Evolutionary conservation across 2,113 vertebrate species (phyloP), one percentile per base, ranked within the genome.

Genomic region (Laterallus jamaicensis): DNA sequence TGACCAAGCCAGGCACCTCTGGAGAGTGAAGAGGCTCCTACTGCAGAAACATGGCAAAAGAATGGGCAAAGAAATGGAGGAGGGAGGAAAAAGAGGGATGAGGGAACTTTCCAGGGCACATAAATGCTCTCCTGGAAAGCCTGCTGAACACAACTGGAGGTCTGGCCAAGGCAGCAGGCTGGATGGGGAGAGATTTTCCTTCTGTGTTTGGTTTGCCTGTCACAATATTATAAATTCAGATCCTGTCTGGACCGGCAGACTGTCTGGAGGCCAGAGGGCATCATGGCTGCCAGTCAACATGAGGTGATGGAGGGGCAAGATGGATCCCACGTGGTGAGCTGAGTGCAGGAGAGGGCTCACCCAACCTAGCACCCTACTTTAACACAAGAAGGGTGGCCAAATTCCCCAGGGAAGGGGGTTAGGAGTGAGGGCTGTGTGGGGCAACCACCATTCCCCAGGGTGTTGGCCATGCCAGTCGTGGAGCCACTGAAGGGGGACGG

Each of bases 231-330:
- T 88, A 32, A 91, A 88, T 88, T 83, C 88, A 79, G 68, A 42
- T 68, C 62, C 82, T 66, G 58, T 59, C 75, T 80, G 69, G 55
- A 44, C 37, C 49, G 0, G 1, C 81, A 81, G 75, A 47, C 69
- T 54, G 75, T 81, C 82, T 73, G 92, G 78, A 73, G 82, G 82
- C 77, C 64, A 76, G 86, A 90, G 86, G 82, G 37, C 82, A 86
- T 37, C 1, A 20, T 0, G 29, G 58, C 77, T 54, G 92, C 77
- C 70, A 71, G 82, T 55, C 25, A 82, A 66, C 8, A 29, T 16
- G 78, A 73, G 54, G 50, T 26, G 66, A 56, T 42, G 54, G 59
- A 19, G 40, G 29, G 18, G 28, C 11, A 31, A 44, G 62, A 31
- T 21, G 78, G 59, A 11, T 67, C 31, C 49, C 68, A n/a, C 5